Percentiles rank a stretch among this genome's conserved stretches.
These are phyloP conservation scores for Acronicta aceris DNA, from an alignment of 2,888 invertebrate genomes.

Conservation along the genomic window DNA sequence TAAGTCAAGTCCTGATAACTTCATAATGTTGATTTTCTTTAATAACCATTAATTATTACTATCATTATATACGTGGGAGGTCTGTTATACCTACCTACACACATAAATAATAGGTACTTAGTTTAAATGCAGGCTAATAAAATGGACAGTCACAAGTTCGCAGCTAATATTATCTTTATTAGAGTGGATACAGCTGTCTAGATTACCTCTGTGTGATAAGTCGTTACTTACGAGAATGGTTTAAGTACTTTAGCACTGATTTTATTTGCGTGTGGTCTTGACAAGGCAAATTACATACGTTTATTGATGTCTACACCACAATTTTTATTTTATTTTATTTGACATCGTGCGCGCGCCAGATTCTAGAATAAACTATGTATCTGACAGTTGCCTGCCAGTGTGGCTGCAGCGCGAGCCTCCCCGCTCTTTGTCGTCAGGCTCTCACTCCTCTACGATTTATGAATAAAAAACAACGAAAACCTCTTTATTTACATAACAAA, in stretches of 20 bases:
- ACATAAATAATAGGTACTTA: conserved; percentile 1
- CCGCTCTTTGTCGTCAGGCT: too few relatives aligned
- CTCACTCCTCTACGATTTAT: too few relatives aligned
- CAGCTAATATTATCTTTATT: conserved; percentile 30
- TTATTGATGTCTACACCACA: too few relatives aligned
- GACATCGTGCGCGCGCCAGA: too few relatives aligned
- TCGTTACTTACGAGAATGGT: conserved; percentile 11
- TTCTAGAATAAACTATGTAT: too few relatives aligned
- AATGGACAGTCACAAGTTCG: conserved; percentile 42
- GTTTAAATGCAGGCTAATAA: conserved; percentile 5
- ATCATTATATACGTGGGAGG: conserved; percentile 29
- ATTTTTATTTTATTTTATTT: too few relatives aligned
- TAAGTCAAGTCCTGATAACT: not conserved
- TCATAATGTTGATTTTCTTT: conserved; percentile 9
- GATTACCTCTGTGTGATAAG: conserved; percentile 7
- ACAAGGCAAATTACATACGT: not conserved
- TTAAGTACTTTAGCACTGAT: conserved; percentile 15
- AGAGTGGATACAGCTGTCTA: conserved; percentile 12
- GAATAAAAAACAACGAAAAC: too few relatives aligned
- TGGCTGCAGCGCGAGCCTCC: too few relatives aligned
- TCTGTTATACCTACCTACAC: conserved; percentile 7
- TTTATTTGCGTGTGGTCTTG: conserved; percentile 32
- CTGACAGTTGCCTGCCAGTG: too few relatives aligned
- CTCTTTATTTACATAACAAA: too few relatives aligned
- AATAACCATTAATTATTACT: conserved; percentile 29